Conservation (phyloP, 1,140 invertebrate genomes). For the Pseudoatta argentina region DNA sequence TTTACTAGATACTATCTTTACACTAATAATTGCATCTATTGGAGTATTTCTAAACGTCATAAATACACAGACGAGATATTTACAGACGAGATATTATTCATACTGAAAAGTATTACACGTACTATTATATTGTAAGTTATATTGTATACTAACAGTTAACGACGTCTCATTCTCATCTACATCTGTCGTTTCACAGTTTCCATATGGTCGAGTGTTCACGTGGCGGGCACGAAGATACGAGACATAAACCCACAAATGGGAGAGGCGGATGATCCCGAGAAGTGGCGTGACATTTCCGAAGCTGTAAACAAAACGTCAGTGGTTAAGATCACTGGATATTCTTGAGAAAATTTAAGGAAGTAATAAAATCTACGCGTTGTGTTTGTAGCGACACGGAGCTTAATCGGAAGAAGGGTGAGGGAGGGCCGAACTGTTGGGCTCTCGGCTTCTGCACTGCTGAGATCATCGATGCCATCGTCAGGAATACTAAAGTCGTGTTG, state of each 20-base stretch:
- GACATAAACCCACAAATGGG: constrained; percentile 87
- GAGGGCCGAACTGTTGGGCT: constrained; percentile 85
- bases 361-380: constrained; percentile 16
- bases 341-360: constrained; percentile 38
- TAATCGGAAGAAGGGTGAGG: constrained; percentile 87
- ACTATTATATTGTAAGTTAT: background rate
- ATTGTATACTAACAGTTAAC: constrained; percentile 25
- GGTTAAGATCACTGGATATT: constrained; percentile 14
- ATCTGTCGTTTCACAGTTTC: constrained; percentile 85
- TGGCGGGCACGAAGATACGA: constrained; percentile 88
- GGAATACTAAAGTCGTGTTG: constrained; percentile 87
- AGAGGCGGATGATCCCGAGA: constrained; percentile 86
- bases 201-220: constrained; percentile 89
- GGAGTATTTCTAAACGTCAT: background rate
- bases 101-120: background rate
- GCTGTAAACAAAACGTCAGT: constrained; percentile 86
- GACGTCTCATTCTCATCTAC: constrained; percentile 7
- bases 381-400: constrained; percentile 85
- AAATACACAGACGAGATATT: background rate
- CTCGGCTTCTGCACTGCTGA: constrained; percentile 87
- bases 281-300: constrained; percentile 87
- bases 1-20: background rate
- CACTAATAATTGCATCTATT: background rate
- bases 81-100: background rate
- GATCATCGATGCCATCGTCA: constrained; percentile 87